Conservation (phyloP, 2,797 vertebrate genomes). For the Pseudochaenichthys georgianus region DNA sequence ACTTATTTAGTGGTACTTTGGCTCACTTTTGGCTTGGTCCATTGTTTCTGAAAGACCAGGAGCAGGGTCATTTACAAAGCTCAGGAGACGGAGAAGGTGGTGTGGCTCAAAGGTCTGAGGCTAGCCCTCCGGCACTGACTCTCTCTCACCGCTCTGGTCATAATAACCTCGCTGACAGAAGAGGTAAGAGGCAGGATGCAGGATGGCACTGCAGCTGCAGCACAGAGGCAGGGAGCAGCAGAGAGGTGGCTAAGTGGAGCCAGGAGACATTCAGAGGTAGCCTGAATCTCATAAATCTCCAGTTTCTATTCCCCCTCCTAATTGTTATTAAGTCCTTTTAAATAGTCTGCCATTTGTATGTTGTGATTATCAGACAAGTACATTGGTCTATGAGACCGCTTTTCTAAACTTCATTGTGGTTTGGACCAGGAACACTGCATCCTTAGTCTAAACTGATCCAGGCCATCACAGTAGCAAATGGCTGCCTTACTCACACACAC, state of each 20-base stretch:
- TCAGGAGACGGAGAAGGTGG: conserved; percentile 28
- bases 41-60: conserved; percentile 30
- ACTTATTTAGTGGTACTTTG: conserved; percentile 28
- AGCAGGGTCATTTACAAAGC: conserved; percentile 30
- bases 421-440: conserved; percentile 34
- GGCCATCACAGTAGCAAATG: conserved; percentile 56
- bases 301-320: conserved; percentile 25
- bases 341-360: conserved; percentile 22
- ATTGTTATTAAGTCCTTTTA: conserved; percentile 37
- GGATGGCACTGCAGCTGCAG: conserved; percentile 44
- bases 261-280: conserved; percentile 36
- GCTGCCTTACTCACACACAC: conserved; percentile 53
- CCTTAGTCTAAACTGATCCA: conserved; percentile 53
- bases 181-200: conserved; percentile 47
- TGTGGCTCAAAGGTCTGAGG: conserved; percentile 44
- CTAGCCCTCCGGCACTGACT: conserved; percentile 52
- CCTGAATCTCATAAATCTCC: conserved; percentile 16
- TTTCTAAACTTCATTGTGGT: conserved; percentile 52
- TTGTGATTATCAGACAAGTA: conserved; percentile 25
- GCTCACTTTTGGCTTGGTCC: conserved; percentile 20
- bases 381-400: conserved; percentile 52
- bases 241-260: conserved; percentile 44
- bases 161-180: conserved; percentile 65
- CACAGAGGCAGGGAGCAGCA: conserved; percentile 44
- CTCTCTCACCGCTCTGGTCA: conserved; percentile 45